Conservation (phyloP, 30 jellyfish, hydroid and myxozoan genomes). For the Turritopsis rubra region DNA sequence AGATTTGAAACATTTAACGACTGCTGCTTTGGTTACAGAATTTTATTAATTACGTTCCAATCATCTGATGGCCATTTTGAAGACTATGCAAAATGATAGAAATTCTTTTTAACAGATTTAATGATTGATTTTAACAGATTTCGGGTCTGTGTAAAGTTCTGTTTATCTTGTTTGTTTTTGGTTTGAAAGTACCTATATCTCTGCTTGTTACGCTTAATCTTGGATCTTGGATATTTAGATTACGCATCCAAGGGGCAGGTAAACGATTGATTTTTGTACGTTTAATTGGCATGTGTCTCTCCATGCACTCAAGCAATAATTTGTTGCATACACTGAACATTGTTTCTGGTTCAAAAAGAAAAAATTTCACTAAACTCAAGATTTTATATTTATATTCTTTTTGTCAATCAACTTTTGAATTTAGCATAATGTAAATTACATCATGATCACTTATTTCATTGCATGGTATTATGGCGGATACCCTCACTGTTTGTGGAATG, state of each 20-base stretch:
- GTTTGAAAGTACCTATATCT: not conserved
- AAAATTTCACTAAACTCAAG: not conserved
- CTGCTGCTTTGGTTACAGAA: not conserved
- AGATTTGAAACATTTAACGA: not conserved
- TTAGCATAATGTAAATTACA: not conserved
- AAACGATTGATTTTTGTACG: not conserved
- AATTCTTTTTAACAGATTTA: not conserved
- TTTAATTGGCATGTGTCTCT: not conserved
- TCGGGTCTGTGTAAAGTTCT: not conserved
- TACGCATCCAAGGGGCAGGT: not conserved
- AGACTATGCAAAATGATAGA: not conserved
- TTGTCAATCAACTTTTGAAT: not conserved
- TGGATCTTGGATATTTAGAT: not conserved
- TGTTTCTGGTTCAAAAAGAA: not conserved
- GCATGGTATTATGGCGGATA: constrained; percentile 31
- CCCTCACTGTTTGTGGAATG: constrained; percentile 14
- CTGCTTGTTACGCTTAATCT: not conserved
- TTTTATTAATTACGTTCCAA: not conserved
- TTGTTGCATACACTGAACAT: not conserved
- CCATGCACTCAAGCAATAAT: not conserved
- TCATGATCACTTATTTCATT: constrained; percentile 43
- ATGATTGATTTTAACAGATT: not conserved
- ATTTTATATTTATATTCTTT: too few relatives aligned
- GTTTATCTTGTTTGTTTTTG: not conserved
- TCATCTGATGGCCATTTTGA: not conserved